A percentile compares a stretch with the other conserved stretches of the same genome.
Conservation (phyloP, 2,797 vertebrate species). For the Psittacula derbiana region DNA sequence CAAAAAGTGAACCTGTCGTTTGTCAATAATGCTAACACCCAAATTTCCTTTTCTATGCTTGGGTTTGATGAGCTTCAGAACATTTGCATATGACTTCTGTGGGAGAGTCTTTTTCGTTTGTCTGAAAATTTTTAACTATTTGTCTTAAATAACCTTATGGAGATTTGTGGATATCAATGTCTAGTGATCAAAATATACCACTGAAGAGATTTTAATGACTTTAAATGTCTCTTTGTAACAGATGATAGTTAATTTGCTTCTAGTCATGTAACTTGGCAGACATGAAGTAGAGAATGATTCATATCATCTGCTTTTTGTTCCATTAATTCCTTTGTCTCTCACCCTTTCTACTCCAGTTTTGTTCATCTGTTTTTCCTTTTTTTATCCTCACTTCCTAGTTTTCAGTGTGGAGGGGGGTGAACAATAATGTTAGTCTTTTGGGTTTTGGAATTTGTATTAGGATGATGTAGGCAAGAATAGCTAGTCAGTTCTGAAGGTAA, state of each 20-base stretch:
- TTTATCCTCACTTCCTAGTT: neutral
- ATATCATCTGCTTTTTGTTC: neutral
- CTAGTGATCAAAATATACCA: neutral
- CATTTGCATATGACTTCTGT: neutral
- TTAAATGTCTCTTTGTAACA: neutral
- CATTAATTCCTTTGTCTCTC: neutral
- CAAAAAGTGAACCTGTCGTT: neutral
- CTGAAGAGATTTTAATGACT: neutral
- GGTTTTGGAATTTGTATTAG: neutral
- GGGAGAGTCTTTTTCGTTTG: neutral
- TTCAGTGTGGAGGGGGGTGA: neutral
- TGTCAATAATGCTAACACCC: neutral
- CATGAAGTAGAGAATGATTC: neutral
- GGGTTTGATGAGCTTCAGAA: neutral
- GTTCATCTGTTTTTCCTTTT: neutral
- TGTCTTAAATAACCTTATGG: neutral
- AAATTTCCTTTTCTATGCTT: neutral
- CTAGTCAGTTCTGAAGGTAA: neutral
- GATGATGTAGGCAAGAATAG: neutral
- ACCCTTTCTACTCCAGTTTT: neutral
- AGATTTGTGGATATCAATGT: neutral
- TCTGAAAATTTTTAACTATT: neutral
- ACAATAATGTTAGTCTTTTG: neutral
- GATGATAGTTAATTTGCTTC: neutral
- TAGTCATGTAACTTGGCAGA: neutral